A percentile compares a stretch with the other conserved stretches of the same genome.
These are phyloP conservation scores for Philopedon plagiatum DNA, from an alignment of 2,888 invertebrate genomes.

Conservation along the genomic window DNA sequence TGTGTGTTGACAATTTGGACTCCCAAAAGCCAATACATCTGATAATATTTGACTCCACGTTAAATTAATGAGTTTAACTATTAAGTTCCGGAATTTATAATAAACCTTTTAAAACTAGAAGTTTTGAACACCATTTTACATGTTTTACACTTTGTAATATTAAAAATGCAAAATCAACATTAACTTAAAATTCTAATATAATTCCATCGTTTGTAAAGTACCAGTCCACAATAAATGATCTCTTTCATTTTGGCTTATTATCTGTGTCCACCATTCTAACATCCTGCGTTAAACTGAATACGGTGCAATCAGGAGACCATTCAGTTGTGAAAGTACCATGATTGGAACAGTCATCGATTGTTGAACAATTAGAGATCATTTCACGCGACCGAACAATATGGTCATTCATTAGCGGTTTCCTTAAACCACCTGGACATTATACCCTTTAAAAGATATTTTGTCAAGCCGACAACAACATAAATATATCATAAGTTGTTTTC, in stretches of 20 bases:
- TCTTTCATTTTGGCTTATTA: slow-evolving; percentile 12
- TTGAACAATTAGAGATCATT: slow-evolving; percentile 69
- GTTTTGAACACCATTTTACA: too few species aligned
- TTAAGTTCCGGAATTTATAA: too few species aligned
- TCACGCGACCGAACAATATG: slow-evolving; percentile 67
- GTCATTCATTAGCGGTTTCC: slow-evolving; percentile 65
- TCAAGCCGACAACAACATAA: neutral
- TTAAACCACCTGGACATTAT: slow-evolving; percentile 56
- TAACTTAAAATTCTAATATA: too few species aligned
- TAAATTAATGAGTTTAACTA: too few species aligned
- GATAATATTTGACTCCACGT: too few species aligned
- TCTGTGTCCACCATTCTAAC: slow-evolving; percentile 8
- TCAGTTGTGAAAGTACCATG: slow-evolving; percentile 64
- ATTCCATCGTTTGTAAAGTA: neutral
- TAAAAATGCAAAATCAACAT: too few species aligned
- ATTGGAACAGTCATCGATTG: slow-evolving; percentile 65
- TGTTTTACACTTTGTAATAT: too few species aligned
- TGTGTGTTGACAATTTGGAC: too few species aligned
- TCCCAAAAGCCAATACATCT: too few species aligned
- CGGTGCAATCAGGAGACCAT: slow-evolving; percentile 65
- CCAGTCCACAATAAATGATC: neutral
- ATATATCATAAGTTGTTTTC: neutral
- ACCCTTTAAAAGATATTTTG: neutral
- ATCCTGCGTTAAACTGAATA: slow-evolving; percentile 46
- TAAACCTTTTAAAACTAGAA: too few species aligned